Evolutionary conservation across 2,113 vertebrate genomes (phyloP), one percentile per base, ranked within the genome.

Genomic region (Ammodramus savannarum): DNA sequence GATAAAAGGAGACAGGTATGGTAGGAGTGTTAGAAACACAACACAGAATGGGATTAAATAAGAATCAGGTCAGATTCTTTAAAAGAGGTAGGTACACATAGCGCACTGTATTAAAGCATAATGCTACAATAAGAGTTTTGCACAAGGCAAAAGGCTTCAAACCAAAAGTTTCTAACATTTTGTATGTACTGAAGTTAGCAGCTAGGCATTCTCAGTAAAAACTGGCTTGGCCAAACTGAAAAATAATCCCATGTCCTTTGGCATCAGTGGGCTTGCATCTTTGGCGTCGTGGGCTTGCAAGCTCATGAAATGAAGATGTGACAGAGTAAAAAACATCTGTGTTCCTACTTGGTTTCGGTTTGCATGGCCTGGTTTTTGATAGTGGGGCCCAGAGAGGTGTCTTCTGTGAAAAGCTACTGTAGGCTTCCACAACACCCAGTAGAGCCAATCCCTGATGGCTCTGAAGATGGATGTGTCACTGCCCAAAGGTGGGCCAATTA

Each of bases 401-500:
- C 10, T 36, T 17, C 31, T 58, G 36, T 49, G 20, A 58, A 25
- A 75, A 49, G 10, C 10, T 49, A 10, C 16, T 20, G 6, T 20
- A 29, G 36, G 20, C 8, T 41, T 34, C 51, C 43, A 31, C 25
- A 57, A 34, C 7, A 4, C 41, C 34, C 71, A 41, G 41, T 8
- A 25, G 10, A 58, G 16, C 16, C 31, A 57, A 3, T 16, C 7
- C 10, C 71, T 58, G 25, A 2, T 49, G 43, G 10, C 8, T 34
- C 31, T 25, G 20, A 41, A 7, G 29, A 34, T 6, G 25, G 10
- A 34, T 7, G 1, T 25, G 29, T 4, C 2, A 1, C 23, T 66
- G 8, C 4, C 16, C 25, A 34, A 34, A 4, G 1, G 34, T 20
- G 29, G 20, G 13, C 19, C 2, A 1, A 25, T 34, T 49, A 49